Evolutionary conservation across 2,888 invertebrate species (phyloP), one percentile per base, ranked within the genome.

Genomic region (Amblyjoppa proteus): DNA sequence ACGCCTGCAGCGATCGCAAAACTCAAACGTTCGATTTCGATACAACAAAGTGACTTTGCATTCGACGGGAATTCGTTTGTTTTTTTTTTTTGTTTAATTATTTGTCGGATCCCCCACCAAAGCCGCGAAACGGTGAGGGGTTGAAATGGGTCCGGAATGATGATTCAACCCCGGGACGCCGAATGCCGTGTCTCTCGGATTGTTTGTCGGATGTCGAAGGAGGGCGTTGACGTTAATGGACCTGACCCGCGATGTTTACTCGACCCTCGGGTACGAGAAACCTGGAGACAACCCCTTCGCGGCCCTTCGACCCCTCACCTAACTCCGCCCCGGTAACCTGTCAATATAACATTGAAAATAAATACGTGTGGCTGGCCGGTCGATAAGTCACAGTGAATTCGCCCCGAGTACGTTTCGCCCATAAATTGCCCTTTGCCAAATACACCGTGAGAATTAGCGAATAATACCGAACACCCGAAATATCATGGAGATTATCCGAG

Each of bases 221-320:
- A 64, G 61, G 61, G 34, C 31, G 34, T 34, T 34, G 61, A 64
- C 61, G 31, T 64, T 64, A 64, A 64, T 64, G 31, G 68, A 68
- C 41, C 11, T 68, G 66, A 66, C 66, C 76, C 76, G 11, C 53
- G 38, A 66, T 76, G 66, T 76, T 66, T 66, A 53, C 64, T 51
- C 76, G 53, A 34, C 51, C 76, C 49, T 5, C 6, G 25, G 76
- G 20, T 66, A 34, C 51, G 6, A 80, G 38, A 20, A 20, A 80
- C 64, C 73, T 61, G 73, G 49, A 13, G 53, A 28, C 51, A 73
- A 73, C 41, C 80, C 73, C 80, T 73, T 66, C 41, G 45, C 20
- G 58, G 20, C 56, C 56, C 56, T 73, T 73, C 58, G 58, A 25
- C 13, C 45, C 16, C 45, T 45, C 45, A 16, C 41, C 41, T 11